A percentile compares a stretch with the other conserved stretches of the same genome.
These are phyloP conservation scores for Malurus melanocephalus DNA, from an alignment of 2,113 vertebrate genomes.

Conservation along the genomic window DNA sequence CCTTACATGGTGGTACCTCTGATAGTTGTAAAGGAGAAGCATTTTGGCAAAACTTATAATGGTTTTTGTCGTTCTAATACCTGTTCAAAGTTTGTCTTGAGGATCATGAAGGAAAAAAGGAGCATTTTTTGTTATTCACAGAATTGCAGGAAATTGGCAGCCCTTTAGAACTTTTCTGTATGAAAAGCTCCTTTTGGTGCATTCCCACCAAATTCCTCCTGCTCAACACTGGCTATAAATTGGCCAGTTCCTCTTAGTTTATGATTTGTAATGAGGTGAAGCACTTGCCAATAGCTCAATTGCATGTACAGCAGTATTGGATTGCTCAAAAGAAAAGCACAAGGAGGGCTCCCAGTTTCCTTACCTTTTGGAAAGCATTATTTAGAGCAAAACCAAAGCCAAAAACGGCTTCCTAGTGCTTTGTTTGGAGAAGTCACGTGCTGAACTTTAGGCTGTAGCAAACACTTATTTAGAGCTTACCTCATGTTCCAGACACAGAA, in stretches of 20 bases:
- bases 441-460: background rate
- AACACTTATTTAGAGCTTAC: background rate
- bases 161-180: background rate
- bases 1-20: background rate
- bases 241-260: background rate
- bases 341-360: background rate
- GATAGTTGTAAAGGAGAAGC: background rate
- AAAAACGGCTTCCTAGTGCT: background rate
- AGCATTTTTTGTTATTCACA: background rate
- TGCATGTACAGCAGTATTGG: background rate
- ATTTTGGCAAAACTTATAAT: background rate
- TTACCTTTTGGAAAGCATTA: background rate
- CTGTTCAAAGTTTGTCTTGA: background rate
- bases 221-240: background rate
- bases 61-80: background rate
- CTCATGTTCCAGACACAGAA: background rate
- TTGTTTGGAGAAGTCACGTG: background rate
- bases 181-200: background rate
- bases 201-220: background rate
- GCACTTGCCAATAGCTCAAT: background rate
- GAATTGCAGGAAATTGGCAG: background rate
- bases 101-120: background rate
- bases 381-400: background rate
- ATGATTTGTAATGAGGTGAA: background rate
- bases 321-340: background rate